A percentile compares a stretch with the other conserved stretches of the same genome.
Conservation (phyloP, 2,797 vertebrate genomes). For the Glyptemys insculpta region DNA sequence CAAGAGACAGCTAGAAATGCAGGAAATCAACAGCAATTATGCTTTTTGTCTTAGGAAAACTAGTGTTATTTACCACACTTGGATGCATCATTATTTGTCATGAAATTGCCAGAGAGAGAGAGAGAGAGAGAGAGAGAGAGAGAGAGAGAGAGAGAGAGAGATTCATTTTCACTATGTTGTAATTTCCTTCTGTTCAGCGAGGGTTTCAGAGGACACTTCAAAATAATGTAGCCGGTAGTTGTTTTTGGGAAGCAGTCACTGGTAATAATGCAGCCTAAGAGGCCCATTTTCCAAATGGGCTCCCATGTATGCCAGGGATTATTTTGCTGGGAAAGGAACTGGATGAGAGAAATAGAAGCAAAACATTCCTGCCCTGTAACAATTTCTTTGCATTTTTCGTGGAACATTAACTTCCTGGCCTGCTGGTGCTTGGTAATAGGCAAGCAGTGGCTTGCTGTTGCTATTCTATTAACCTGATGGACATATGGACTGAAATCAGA, state of each 20-base stretch:
- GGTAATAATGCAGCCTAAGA: not conserved
- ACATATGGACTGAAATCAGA: not conserved
- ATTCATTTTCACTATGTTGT: not conserved
- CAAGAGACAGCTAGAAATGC: not conserved
- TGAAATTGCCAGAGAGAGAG: not conserved
- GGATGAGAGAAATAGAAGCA: not conserved
- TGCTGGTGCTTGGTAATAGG: constrained; percentile 8
- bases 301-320: not conserved
- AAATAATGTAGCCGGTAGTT: not conserved
- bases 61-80: constrained; percentile 13
- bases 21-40: constrained; percentile 19
- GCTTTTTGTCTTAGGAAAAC: not conserved
- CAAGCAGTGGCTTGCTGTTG: not conserved
- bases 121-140: not conserved
- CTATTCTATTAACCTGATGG: constrained; percentile 6
- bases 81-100: not conserved
- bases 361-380: not conserved
- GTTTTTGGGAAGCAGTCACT: not conserved
- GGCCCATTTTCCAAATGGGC: not conserved
- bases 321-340: not conserved
- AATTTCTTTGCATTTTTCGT: constrained; percentile 22
- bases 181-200: not conserved
- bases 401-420: not conserved
- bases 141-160: not conserved
- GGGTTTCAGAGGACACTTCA: not conserved